Conservation (phyloP, 2,113 vertebrate genomes). For the Vanacampus margaritifer region DNA sequence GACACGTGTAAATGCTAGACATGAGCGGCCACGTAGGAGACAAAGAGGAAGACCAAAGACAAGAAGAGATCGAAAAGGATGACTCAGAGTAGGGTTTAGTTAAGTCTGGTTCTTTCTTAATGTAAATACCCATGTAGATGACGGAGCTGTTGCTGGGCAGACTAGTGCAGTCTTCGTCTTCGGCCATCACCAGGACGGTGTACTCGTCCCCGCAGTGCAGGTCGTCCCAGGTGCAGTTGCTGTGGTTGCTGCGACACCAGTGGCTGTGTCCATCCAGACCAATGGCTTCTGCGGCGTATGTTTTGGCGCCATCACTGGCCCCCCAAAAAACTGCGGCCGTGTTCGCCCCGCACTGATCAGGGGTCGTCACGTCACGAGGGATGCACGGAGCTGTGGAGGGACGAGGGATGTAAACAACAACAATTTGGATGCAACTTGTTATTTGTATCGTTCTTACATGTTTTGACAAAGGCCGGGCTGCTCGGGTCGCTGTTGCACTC, state of each 20-base stretch:
- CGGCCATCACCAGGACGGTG: conserved; percentile 52
- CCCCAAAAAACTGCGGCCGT: conserved; percentile 46
- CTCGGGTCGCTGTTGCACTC: conserved; percentile 42
- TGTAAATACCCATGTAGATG: conserved; percentile 56
- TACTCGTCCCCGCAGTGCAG: conserved; percentile 68
- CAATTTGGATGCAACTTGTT: neutral
- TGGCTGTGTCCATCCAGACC: conserved; percentile 35
- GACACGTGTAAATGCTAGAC: too few species aligned
- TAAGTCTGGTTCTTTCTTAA: neutral
- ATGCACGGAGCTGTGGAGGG: conserved; percentile 42
- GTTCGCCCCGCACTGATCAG: conserved; percentile 29
- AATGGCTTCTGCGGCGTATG: conserved; percentile 35
- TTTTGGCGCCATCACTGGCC: conserved; percentile 42
- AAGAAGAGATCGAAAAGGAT: too few species aligned
- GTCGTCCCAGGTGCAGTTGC: conserved; percentile 58
- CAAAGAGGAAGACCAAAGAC: too few species aligned
- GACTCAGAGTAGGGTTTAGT: neutral
- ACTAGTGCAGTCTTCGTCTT: conserved; percentile 53
- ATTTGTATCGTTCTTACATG: conserved; percentile 24
- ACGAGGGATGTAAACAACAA: neutral
- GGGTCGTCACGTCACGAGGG: conserved; percentile 24
- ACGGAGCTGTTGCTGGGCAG: conserved; percentile 47
- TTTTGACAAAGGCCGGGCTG: conserved; percentile 43
- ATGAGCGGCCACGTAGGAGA: too few species aligned
- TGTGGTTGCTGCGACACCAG: conserved; percentile 42